A percentile compares a stretch with the other conserved stretches of the same genome.
phyloP scores from a whole-genome alignment of 1,140 invertebrate species.

The Odontomachus brunneus region DNA sequence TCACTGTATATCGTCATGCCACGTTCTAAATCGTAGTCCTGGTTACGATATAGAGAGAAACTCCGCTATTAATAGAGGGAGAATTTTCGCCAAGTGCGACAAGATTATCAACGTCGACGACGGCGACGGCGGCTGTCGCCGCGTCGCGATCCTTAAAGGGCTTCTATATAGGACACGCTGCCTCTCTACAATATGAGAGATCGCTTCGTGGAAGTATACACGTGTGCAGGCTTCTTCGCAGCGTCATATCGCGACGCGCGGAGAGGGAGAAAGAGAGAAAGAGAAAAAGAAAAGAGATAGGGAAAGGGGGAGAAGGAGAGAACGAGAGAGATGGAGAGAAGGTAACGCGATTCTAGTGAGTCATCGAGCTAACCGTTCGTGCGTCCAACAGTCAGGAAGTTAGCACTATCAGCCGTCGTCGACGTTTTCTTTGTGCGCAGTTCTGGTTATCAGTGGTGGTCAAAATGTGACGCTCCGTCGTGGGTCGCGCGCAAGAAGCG shows the following conservation, averaged over 20 bases:
- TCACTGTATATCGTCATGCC: neutral
- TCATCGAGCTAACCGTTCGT: slow-evolving; percentile 48
- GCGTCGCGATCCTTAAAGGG: neutral
- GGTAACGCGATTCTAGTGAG: slow-evolving; percentile 23
- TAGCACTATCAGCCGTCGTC: slow-evolving; percentile 62
- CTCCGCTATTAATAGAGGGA: slow-evolving; percentile 36
- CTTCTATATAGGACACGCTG: neutral
- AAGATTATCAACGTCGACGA: too few relatives aligned
- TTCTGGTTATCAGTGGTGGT: slow-evolving; percentile 64
- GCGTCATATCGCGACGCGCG: neutral
- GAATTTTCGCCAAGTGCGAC: neutral
- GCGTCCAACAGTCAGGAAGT: slow-evolving; percentile 64
- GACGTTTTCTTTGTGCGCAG: slow-evolving; percentile 66
- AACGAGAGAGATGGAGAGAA: neutral
- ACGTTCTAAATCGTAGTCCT: slow-evolving; percentile 17
- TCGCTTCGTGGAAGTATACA: slow-evolving; percentile 32
- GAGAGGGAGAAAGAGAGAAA: neutral
- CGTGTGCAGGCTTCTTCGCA: slow-evolving; percentile 17
- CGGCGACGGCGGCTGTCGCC: neutral
- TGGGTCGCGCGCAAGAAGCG: neutral
- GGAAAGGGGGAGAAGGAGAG: neutral
- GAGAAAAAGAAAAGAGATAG: slow-evolving; percentile 14
- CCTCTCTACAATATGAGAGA: neutral
- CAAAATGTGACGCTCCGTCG: slow-evolving; percentile 44
- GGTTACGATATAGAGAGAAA: neutral